A percentile compares a stretch with the other conserved stretches of the same genome.
Evolutionary conservation across 1,140 invertebrate genomes (phyloP).

Genomic region (Battus philenor): DNA sequence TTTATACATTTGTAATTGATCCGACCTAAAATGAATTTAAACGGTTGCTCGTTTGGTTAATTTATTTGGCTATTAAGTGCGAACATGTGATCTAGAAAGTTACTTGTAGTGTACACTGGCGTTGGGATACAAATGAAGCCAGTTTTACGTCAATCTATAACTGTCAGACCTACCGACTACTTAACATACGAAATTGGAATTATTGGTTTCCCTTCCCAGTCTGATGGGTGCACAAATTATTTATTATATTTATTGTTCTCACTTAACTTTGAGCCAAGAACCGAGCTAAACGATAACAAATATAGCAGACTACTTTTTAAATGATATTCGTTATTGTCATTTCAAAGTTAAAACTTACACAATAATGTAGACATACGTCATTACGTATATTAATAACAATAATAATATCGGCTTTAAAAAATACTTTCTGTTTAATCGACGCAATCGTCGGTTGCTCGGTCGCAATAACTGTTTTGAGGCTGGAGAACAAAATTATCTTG

Average conservation of each 20-base stretch:
- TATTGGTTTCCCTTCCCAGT: conserved; percentile 62
- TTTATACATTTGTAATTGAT: conserved; percentile 56
- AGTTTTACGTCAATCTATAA: conserved; percentile 60
- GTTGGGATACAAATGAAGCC: conserved; percentile 68
- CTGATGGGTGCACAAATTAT: conserved; percentile 43
- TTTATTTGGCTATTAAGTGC: conserved; percentile 70
- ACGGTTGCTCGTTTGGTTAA: conserved; percentile 56
- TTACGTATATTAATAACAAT: conserved; percentile 35
- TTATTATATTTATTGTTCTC: conserved; percentile 42
- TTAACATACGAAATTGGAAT: conserved; percentile 47
- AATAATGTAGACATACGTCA: conserved; percentile 31
- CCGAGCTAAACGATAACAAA: conserved; percentile 18
- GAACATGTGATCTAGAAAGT: conserved; percentile 69
- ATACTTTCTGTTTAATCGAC: conserved; percentile 59
- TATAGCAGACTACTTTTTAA: conserved; percentile 54
- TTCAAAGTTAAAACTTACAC: conserved; percentile 67
- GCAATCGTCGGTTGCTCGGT: conserved; percentile 44
- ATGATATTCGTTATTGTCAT: conserved; percentile 68
- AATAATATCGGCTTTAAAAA: conserved; percentile 42
- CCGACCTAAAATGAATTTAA: conserved; percentile 63
- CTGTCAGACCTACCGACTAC: conserved; percentile 32
- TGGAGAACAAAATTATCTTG: conserved; percentile 67
- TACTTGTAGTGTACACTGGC: conserved; percentile 59
- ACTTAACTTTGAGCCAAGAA: conserved; percentile 25
- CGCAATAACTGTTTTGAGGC: conserved; percentile 61